These are phyloP conservation scores for Epistrophella euchroma DNA, from an alignment of 2,888 invertebrate genomes.

Conservation along the genomic window DNA sequence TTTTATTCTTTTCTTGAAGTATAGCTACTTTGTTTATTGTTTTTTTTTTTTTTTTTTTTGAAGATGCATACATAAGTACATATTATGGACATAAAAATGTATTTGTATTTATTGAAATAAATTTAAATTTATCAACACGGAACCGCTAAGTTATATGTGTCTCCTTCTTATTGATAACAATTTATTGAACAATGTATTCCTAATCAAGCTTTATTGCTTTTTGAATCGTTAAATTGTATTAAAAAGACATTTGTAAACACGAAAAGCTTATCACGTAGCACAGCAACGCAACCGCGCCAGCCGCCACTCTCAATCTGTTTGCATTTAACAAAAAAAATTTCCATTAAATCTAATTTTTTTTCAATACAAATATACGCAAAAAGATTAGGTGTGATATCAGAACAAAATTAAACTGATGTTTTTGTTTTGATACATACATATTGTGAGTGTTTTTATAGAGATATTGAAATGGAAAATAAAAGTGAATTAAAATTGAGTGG, in stretches of 20 bases:
- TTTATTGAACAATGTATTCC: slow-evolving; percentile 26
- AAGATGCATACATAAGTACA: background rate
- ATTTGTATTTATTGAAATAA: background rate
- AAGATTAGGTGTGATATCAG: slow-evolving; percentile 14
- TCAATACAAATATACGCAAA: background rate
- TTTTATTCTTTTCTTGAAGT: background rate
- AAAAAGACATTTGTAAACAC: slow-evolving; percentile 29
- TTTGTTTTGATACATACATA: slow-evolving; percentile 6
- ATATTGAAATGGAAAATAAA: background rate
- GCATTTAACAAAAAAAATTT: slow-evolving; percentile 7
- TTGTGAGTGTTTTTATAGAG: background rate
- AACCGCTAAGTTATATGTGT: background rate
- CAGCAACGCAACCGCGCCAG: background rate
- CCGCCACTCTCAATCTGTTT: background rate
- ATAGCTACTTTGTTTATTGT: background rate
- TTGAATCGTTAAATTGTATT: slow-evolving; percentile 13
- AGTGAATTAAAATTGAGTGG: too few species aligned
- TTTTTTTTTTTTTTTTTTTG: background rate
- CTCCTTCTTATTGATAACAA: slow-evolving; percentile 1
- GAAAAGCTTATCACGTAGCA: slow-evolving; percentile 16
- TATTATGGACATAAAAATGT: too few species aligned
- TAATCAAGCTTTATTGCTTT: slow-evolving; percentile 15
- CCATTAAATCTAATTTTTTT: slow-evolving; percentile 7
- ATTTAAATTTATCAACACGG: slow-evolving; percentile 21
- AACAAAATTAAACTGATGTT: background rate